Conservation (phyloP, 2,797 vertebrate species). For the Nothura maculosa region DNA sequence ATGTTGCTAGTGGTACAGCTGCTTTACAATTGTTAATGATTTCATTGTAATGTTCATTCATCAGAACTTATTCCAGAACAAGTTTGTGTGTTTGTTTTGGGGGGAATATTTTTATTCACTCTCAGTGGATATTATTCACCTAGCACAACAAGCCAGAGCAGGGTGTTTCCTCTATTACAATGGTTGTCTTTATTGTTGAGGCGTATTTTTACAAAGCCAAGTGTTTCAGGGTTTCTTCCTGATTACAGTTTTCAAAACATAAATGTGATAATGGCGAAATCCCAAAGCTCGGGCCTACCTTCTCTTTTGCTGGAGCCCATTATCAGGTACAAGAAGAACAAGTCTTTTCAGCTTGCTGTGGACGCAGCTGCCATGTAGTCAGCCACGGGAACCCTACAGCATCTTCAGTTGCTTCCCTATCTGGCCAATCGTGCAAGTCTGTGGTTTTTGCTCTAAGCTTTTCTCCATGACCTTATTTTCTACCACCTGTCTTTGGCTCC, state of each 20-base stretch:
- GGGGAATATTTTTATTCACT: not conserved
- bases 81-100: not conserved
- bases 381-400: not conserved
- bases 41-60: not conserved
- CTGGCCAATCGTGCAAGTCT: not conserved
- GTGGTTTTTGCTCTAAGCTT: not conserved
- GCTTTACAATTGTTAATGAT: not conserved
- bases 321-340: not conserved
- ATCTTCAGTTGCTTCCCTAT: not conserved
- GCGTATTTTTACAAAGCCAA: not conserved
- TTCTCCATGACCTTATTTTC: not conserved
- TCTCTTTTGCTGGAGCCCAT: not conserved
- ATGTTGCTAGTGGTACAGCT: not conserved
- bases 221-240: not conserved
- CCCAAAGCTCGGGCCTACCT: not conserved
- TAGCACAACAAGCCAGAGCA: not conserved
- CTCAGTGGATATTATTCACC: not conserved
- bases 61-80: not conserved
- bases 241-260: not conserved
- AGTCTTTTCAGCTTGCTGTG: constrained; percentile 3
- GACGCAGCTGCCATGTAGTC: not conserved
- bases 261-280: not conserved
- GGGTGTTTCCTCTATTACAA: not conserved
- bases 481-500: not conserved
- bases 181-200: not conserved